Percentiles rank a stretch among this genome's conserved stretches.
These are phyloP conservation scores for Bursaphelenchus okinawaensis DNA, from an alignment of 2,888 invertebrate species.

Conservation along the genomic window DNA sequence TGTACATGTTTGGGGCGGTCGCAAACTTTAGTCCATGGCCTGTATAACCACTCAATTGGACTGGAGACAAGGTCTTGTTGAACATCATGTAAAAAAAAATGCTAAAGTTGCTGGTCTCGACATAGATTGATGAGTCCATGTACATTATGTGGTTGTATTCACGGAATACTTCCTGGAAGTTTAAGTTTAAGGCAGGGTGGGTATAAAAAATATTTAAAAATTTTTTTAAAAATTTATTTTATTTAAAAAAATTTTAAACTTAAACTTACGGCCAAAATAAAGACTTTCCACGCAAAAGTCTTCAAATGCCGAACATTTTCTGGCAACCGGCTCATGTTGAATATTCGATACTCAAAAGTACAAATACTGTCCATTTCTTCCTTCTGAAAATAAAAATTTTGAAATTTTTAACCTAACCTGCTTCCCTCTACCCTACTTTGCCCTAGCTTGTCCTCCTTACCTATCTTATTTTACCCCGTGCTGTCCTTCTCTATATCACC, in stretches of 20 bases:
- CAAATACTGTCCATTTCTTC: slow-evolving; percentile 16
- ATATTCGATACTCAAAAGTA: slow-evolving; percentile 20
- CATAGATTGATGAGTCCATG: slow-evolving; percentile 22
- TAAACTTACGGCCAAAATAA: slow-evolving; percentile 25
- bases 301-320: slow-evolving; percentile 17
- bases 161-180: slow-evolving; percentile 21
- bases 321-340: slow-evolving; percentile 22
- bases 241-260: slow-evolving; percentile 10
- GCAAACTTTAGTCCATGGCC: slow-evolving; percentile 25
- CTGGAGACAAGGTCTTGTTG: slow-evolving; percentile 12
- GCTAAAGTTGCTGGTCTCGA: slow-evolving; percentile 13
- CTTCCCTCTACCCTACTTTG: neutral
- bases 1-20: slow-evolving; percentile 27
- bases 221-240: slow-evolving; percentile 11
- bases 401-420: neutral
- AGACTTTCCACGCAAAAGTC: slow-evolving; percentile 25
- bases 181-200: too few species aligned
- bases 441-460: too few species aligned
- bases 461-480: too few species aligned
- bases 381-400: neutral
- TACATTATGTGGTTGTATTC: slow-evolving; percentile 18
- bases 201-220: too few species aligned
- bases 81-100: slow-evolving; percentile 16
- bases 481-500: too few species aligned
- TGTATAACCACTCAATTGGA: slow-evolving; percentile 22